phyloP scores from a whole-genome alignment of 1,140 invertebrate genomes.

The Bradysia coprophila region DNA sequence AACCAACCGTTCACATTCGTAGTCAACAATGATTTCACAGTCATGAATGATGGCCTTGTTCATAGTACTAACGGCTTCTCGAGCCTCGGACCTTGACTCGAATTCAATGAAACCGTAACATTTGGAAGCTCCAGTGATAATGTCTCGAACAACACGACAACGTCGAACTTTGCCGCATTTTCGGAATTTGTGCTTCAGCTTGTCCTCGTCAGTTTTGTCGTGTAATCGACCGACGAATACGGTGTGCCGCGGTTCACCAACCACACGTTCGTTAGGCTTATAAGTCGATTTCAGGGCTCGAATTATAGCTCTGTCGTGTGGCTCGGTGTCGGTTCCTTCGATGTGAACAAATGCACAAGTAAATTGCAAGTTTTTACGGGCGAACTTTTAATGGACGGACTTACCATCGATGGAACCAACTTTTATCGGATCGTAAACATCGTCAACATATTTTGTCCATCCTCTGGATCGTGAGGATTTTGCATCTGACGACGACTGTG shows the following conservation, averaged over 20 bases:
- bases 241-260: slow-evolving; percentile 49
- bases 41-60: slow-evolving; percentile 34
- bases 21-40: slow-evolving; percentile 49
- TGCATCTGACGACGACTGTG: no score
- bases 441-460: slow-evolving; percentile 18
- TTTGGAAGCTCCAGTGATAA: slow-evolving; percentile 65
- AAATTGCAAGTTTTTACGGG: slow-evolving; percentile 1
- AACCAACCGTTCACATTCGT: slow-evolving; percentile 32
- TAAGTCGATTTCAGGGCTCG: slow-evolving; percentile 55
- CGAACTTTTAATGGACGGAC: no score
- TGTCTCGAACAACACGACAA: slow-evolving; percentile 51
- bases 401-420: slow-evolving; percentile 60
- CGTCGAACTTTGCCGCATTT: slow-evolving; percentile 44
- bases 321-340: slow-evolving; percentile 51
- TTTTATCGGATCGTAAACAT: slow-evolving; percentile 44
- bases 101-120: slow-evolving; percentile 79
- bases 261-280: slow-evolving; percentile 40
- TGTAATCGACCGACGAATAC: slow-evolving; percentile 64
- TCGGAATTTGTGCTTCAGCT: slow-evolving; percentile 38
- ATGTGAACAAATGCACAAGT: not conserved
- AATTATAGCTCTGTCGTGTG: slow-evolving; percentile 62
- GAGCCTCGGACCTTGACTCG: slow-evolving; percentile 35
- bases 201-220: slow-evolving; percentile 42
- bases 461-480: no score
- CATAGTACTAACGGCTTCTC: slow-evolving; percentile 35